These are phyloP conservation scores for Asarcornis scutulata DNA, from an alignment of 2,113 vertebrate genomes.

Conservation along the genomic window DNA sequence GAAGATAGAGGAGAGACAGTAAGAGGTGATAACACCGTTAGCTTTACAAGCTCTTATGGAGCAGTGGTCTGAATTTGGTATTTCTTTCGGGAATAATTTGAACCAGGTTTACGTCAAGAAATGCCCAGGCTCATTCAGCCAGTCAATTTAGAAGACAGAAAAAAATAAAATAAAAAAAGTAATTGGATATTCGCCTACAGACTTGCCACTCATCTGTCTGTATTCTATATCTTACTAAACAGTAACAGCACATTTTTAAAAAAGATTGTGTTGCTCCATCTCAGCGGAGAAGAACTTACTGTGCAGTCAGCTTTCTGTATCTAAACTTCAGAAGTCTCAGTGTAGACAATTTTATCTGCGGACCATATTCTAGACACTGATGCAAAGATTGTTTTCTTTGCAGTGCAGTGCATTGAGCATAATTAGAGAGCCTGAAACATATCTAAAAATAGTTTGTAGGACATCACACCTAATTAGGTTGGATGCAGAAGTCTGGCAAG, in stretches of 20 bases:
- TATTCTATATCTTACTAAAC: not conserved
- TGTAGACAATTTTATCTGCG: not conserved
- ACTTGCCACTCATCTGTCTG: not conserved
- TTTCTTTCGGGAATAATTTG: not conserved
- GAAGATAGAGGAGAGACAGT: not conserved
- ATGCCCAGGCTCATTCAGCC: not conserved
- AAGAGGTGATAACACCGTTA: not conserved
- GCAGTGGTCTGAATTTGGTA: not conserved
- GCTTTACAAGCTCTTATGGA: not conserved
- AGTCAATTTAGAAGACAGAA: not conserved
- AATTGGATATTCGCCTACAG: not conserved
- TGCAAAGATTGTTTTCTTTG: not conserved
- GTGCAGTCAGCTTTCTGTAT: not conserved
- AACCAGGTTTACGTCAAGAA: not conserved
- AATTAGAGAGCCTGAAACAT: not conserved
- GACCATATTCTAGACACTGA: not conserved
- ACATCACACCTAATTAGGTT: slow-evolving; percentile 47
- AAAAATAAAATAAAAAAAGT: not conserved
- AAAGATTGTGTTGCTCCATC: not conserved
- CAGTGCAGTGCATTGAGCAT: not conserved
- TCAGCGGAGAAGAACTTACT: not conserved
- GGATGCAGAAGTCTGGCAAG: not conserved
- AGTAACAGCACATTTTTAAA: not conserved
- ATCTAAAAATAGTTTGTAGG: slow-evolving; percentile 58
- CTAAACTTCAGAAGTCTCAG: not conserved